Conservation (phyloP, 2,113 vertebrate species). For the Pterocles burchelli region DNA sequence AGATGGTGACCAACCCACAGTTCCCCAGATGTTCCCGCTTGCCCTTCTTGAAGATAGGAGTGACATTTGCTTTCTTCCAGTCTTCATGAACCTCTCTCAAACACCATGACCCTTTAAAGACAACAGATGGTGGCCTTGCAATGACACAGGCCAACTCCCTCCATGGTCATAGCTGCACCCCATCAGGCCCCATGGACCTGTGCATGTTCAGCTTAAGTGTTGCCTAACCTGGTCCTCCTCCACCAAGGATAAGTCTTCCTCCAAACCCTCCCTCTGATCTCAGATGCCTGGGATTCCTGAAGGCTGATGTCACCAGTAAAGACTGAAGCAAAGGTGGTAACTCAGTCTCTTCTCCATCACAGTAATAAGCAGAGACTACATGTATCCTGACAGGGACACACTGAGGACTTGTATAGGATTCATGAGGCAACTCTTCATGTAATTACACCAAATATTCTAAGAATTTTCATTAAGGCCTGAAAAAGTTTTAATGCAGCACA, state of each 20-base stretch:
- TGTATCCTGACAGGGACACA: neutral
- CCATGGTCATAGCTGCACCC: neutral
- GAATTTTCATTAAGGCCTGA: neutral
- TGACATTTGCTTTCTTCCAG: neutral
- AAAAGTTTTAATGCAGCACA: neutral
- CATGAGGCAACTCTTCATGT: neutral
- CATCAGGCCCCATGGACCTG: neutral
- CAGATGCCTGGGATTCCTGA: neutral
- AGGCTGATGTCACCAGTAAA: neutral
- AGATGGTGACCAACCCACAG: neutral
- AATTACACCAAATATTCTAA: neutral
- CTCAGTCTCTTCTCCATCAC: neutral
- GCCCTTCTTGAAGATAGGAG: neutral
- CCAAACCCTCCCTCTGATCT: neutral
- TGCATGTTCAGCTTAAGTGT: accelerated
- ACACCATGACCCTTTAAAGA: neutral
- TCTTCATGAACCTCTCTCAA: neutral
- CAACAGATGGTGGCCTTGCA: neutral
- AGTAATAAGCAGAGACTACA: neutral
- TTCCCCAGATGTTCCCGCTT: neutral
- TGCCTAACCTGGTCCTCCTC: neutral
- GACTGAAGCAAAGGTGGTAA: neutral
- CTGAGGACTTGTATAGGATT: neutral
- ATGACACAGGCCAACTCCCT: neutral
- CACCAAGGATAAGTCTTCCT: neutral